These are phyloP conservation scores for Peromyscus nudipes DNA, from an alignment of 2,797 vertebrate species.

Conservation along the genomic window DNA sequence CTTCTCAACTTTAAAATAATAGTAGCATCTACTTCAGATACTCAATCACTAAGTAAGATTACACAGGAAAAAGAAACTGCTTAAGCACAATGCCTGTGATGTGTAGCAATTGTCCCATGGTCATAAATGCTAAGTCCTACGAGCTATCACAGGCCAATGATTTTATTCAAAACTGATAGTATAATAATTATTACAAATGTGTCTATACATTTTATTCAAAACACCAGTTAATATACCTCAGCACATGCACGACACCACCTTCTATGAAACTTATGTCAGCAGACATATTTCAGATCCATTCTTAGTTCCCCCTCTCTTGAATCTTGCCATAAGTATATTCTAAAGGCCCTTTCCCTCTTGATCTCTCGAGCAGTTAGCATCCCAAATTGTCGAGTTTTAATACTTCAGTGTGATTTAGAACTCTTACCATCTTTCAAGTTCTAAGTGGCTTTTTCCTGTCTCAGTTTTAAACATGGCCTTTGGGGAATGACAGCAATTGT, in stretches of 20 bases:
- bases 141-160: background rate
- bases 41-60: background rate
- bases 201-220: conserved; percentile 1
- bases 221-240: conserved; percentile 25
- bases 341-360: conserved; percentile 81
- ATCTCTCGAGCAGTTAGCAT: conserved; percentile 69
- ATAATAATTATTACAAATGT: conserved; percentile 64
- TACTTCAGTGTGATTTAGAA: conserved; percentile 85
- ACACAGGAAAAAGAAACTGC: background rate
- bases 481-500: conserved; percentile 85
- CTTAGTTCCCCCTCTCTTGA: background rate
- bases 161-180: conserved; percentile 19
- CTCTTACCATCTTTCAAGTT: conserved; percentile 81
- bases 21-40: background rate
- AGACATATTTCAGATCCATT: conserved; percentile 74
- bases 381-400: conserved; percentile 85
- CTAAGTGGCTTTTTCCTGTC: conserved; percentile 83
- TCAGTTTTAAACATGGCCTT: conserved; percentile 87
- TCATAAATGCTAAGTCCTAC: background rate
- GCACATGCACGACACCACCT: background rate
- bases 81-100: background rate
- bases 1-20: background rate
- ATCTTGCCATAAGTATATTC: conserved; percentile 58
- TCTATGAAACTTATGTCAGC: conserved; percentile 72
- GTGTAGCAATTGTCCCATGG: background rate